Evolutionary conservation across 2,888 invertebrate genomes (phyloP), one percentile per base, ranked within the genome.

Genomic region (Muscina levida): DNA sequence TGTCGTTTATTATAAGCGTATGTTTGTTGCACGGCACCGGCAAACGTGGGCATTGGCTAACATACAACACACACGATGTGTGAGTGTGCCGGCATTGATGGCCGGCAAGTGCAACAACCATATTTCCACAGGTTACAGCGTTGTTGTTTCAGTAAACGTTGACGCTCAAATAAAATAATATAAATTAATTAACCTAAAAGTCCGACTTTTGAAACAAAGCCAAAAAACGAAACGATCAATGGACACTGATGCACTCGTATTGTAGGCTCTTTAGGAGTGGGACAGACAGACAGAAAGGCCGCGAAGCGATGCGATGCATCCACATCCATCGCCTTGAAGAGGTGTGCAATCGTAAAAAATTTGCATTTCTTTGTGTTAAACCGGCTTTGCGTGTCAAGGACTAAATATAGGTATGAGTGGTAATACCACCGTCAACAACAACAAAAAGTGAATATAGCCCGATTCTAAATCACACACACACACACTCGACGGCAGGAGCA

Each of bases 131-230:
- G 51, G 26, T 62, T 73, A 42, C 53, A 17, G 48, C 48, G 17
- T 24, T 68, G 77, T 42, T 62, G 22, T 53, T 68, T 17, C 24
- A 26, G 67, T 65, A 77, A 77, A 77, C 73, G 67, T 68, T 86
- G 86, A 87, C 86, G 87, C 83, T 87, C 86, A 86, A 87, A 88
- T 88, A 88, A 88, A 88, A 88, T 88, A 88, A 88, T 88, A 88
- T 88, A 88, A 88, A 88, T 88, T 88, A 88, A 88, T 88, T 88
- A 88, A 87, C 87, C 62, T 15, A 75, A 81, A 81, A 74, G 22
- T 74, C 71, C 74, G 71, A 67, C 17, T 62, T 62, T 62, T 62
- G 26, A 42, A 57, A 57, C 57, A 57, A 62, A 62, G 10, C 22
- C 19, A 22, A 42, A 19, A 19, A 39, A 62, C 39, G 42, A 19